phyloP scores from a whole-genome alignment of 2,797 vertebrate genomes.

The Pogoniulus pusillus region DNA sequence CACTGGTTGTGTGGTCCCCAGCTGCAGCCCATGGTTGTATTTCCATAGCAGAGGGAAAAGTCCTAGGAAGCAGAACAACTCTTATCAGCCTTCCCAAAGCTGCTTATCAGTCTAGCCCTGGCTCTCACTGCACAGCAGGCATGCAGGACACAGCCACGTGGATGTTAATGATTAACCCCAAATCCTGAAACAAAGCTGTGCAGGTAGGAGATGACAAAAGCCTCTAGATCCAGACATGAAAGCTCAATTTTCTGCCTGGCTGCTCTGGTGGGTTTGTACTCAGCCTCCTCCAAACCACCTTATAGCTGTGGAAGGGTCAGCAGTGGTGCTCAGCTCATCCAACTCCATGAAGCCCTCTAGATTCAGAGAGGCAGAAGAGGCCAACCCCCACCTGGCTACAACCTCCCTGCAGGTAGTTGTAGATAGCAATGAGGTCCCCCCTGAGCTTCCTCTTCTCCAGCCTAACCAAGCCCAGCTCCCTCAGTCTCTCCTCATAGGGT shows the following conservation, averaged over 20 bases:
- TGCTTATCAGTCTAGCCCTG: neutral
- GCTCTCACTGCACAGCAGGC: neutral
- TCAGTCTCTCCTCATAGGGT: too few relatives aligned
- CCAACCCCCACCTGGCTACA: too few relatives aligned
- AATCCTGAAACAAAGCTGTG: neutral
- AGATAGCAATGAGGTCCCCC: too few relatives aligned
- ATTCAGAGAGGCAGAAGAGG: too few relatives aligned
- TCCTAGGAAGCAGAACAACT: neutral
- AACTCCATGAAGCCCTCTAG: neutral
- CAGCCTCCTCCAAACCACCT: neutral
- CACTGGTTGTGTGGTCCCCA: neutral
- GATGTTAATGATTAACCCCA: neutral
- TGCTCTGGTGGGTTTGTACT: neutral
- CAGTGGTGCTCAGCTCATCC: too few relatives aligned
- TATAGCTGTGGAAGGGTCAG: neutral
- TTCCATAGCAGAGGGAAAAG: neutral
- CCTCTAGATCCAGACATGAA: neutral
- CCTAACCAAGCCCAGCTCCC: too few relatives aligned
- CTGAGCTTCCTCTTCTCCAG: too few relatives aligned
- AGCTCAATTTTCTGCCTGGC: neutral
- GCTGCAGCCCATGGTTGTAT: neutral
- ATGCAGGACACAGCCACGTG: accelerated
- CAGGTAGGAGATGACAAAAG: neutral
- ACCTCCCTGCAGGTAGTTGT: too few relatives aligned
- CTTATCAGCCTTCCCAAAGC: neutral